phyloP scores from a whole-genome alignment of 2,113 vertebrate genomes.

The Cyprinus carpio region DNA sequence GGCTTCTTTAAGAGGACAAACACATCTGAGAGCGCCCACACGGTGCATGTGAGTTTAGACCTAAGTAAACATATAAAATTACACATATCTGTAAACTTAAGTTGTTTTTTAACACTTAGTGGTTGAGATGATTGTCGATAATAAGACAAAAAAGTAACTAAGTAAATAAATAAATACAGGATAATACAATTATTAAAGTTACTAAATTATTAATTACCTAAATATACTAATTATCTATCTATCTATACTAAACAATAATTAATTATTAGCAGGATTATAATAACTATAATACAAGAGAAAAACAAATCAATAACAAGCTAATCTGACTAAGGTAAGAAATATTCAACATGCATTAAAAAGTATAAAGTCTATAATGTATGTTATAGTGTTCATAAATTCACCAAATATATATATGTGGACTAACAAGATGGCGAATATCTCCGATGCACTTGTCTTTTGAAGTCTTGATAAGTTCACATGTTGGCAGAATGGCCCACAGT shows the following conservation, averaged over 20 bases:
- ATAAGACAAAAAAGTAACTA: no score
- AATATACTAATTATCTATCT: no score
- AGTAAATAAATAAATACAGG: no score
- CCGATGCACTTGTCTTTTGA: not conserved
- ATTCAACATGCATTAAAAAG: not conserved
- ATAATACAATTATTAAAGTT: not conserved
- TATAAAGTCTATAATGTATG: not conserved
- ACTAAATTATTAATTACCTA: not conserved
- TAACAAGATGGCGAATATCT: conserved; percentile 1
- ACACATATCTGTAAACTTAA: not conserved
- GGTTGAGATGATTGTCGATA: not conserved
- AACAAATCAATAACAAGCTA: not conserved
- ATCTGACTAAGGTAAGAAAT: not conserved
- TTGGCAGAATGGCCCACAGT: no score
- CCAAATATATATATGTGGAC: not conserved
- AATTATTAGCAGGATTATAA: no score
- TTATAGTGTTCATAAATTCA: not conserved
- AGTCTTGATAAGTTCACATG: not conserved
- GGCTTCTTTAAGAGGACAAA: conserved; percentile 14
- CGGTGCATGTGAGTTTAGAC: not conserved
- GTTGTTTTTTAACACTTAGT: not conserved
- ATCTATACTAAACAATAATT: not conserved
- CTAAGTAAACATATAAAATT: not conserved
- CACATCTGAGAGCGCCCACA: not conserved
- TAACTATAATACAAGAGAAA: not conserved